A percentile compares a stretch with the other conserved stretches of the same genome.
Conservation (phyloP, 1,140 invertebrate species). For the Euura saliciscinereae region DNA sequence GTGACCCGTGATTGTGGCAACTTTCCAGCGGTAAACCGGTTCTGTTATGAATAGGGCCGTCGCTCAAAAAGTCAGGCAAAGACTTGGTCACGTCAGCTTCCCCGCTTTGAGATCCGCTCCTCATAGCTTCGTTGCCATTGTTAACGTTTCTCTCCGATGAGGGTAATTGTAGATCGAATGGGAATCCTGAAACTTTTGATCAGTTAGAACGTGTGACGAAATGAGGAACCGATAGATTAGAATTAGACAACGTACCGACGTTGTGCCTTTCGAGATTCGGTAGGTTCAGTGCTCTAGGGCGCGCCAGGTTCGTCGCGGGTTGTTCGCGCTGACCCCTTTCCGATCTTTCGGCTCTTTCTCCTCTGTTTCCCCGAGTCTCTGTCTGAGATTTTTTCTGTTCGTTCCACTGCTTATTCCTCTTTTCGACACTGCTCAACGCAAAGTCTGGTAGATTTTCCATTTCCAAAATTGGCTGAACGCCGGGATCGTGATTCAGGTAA, state of each 20-base stretch:
- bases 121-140: slow-evolving; percentile 13
- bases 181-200: slow-evolving; percentile 35
- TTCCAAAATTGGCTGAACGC: slow-evolving; percentile 37
- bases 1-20: slow-evolving; percentile 42
- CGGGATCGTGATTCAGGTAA: slow-evolving; percentile 49
- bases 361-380: slow-evolving; percentile 35
- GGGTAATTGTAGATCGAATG: slow-evolving; percentile 46
- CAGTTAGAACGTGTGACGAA: not conserved
- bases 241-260: slow-evolving; percentile 1
- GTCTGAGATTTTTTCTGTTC: slow-evolving; percentile 32
- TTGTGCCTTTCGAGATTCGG: slow-evolving; percentile 34
- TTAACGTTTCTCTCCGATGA: slow-evolving; percentile 32
- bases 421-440: slow-evolving; percentile 49
- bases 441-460: slow-evolving; percentile 62
- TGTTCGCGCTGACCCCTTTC: slow-evolving; percentile 19
- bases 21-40: slow-evolving; percentile 57
- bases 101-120: slow-evolving; percentile 25
- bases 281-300: slow-evolving; percentile 42
- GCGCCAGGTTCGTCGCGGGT: slow-evolving; percentile 29
- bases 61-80: slow-evolving; percentile 75
- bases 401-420: slow-evolving; percentile 33
- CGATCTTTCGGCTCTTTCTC: slow-evolving; percentile 13
- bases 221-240: not conserved
- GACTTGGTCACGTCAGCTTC: slow-evolving; percentile 63
- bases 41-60: slow-evolving; percentile 68